Conservation (phyloP, 2,888 invertebrate species). For the Gryllus longicercus region DNA sequence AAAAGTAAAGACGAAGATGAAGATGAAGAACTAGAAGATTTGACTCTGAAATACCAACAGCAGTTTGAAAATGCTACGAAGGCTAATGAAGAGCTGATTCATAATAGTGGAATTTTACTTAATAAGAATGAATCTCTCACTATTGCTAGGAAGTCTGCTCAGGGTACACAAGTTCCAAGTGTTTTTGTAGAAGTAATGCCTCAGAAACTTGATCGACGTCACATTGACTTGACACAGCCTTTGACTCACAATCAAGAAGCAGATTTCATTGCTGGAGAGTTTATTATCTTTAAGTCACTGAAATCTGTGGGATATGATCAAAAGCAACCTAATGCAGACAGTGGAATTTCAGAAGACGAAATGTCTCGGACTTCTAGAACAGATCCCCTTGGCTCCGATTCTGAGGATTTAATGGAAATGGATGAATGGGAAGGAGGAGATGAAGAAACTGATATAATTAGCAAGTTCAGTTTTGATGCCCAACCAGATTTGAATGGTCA, state of each 20-base stretch:
- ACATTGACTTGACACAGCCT: neutral
- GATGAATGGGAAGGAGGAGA: slow-evolving; percentile 27
- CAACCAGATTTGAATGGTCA: slow-evolving; percentile 78
- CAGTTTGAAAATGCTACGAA: slow-evolving; percentile 43
- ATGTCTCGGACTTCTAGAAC: slow-evolving; percentile 21
- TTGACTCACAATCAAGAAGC: neutral
- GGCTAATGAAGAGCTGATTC: slow-evolving; percentile 45
- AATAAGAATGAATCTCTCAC: slow-evolving; percentile 41
- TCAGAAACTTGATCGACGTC: slow-evolving; percentile 19
- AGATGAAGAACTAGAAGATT: slow-evolving; percentile 40
- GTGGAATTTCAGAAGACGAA: slow-evolving; percentile 23
- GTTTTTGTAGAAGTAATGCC: neutral
- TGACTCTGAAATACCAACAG: slow-evolving; percentile 27
- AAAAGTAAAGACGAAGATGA: neutral
- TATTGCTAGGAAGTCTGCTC: slow-evolving; percentile 27
- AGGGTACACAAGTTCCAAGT: neutral
- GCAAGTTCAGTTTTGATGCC: slow-evolving; percentile 74
- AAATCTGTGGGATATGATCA: neutral
- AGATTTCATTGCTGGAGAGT: slow-evolving; percentile 18
- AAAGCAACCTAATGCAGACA: slow-evolving; percentile 21
- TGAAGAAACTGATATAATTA: slow-evolving; percentile 33
- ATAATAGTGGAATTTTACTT: slow-evolving; percentile 45
- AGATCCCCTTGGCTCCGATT: neutral
- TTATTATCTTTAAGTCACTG: neutral
- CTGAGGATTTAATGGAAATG: neutral